These are phyloP conservation scores for Ammospiza caudacuta DNA, from an alignment of 2,113 vertebrate species.

Conservation along the genomic window DNA sequence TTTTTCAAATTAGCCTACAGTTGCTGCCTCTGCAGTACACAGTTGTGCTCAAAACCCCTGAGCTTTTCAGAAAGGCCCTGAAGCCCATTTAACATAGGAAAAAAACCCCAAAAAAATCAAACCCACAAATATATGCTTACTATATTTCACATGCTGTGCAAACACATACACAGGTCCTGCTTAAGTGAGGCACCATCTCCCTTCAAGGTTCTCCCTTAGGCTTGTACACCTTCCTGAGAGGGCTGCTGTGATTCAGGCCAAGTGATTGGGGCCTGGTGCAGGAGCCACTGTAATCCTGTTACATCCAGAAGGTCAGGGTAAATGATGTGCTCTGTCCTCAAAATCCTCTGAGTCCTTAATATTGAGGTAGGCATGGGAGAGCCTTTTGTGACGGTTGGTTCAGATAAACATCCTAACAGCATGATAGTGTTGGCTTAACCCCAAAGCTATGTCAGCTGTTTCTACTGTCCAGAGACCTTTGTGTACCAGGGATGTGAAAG, in stretches of 20 bases:
- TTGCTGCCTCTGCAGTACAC: conserved; percentile 51
- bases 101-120: background rate
- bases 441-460: conserved; percentile 63
- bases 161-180: fast-evolving
- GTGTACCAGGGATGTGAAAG: conserved; percentile 38
- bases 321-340: conserved; percentile 21
- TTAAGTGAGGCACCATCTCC: background rate
- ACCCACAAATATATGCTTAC: background rate
- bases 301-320: conserved; percentile 29
- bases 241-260: background rate
- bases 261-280: background rate
- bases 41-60: conserved; percentile 3
- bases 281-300: background rate
- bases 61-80: conserved; percentile 41
- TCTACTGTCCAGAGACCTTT: conserved; percentile 56
- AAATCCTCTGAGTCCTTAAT: conserved; percentile 2
- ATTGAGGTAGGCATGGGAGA: conserved; percentile 33
- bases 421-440: conserved; percentile 54
- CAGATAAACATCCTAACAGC: conserved; percentile 66
- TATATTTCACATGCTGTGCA: background rate
- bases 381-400: background rate
- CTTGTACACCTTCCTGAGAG: background rate
- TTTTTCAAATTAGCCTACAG: conserved; percentile 67
- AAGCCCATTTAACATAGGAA: background rate
- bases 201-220: background rate